Conservation (phyloP, 1,140 invertebrate species). For the Anastatus disparis region DNA sequence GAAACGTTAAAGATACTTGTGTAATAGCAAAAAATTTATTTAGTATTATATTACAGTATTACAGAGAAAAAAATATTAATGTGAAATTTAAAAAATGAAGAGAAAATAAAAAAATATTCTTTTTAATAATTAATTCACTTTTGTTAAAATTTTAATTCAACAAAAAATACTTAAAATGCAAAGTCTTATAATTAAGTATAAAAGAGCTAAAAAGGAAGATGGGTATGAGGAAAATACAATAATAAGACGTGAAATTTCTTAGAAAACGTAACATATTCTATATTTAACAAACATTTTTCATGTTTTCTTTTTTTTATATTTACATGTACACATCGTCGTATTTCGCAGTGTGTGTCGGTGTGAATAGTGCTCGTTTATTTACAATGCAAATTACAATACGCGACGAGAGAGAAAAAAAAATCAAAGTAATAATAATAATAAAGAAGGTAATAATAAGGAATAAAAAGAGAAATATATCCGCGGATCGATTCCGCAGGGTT, state of each 20-base stretch:
- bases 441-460: not conserved
- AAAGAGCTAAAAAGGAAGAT: not conserved
- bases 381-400: conserved; percentile 58
- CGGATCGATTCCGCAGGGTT: conserved; percentile 55
- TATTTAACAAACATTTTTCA: conserved; percentile 62
- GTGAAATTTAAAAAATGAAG: too few species aligned
- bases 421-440: too few species aligned
- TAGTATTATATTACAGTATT: too few species aligned
- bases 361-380: conserved; percentile 51
- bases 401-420: conserved; percentile 24
- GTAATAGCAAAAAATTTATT: too few species aligned
- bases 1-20: too few species aligned
- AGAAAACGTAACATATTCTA: conserved; percentile 59
- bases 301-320: conserved; percentile 57
- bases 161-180: too few species aligned
- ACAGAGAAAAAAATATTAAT: too few species aligned
- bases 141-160: too few species aligned
- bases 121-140: too few species aligned
- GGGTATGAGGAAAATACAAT: not conserved
- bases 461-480: conserved; percentile 7
- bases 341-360: conserved; percentile 37
- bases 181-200: too few species aligned
- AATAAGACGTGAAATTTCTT: conserved; percentile 43
- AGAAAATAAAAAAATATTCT: too few species aligned
- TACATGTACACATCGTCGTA: conserved; percentile 44